Base-by-base conservation (phyloP, 30 jellyfish, hydroid and myxozoan genomes). In the Aurelia aurita region DNA sequence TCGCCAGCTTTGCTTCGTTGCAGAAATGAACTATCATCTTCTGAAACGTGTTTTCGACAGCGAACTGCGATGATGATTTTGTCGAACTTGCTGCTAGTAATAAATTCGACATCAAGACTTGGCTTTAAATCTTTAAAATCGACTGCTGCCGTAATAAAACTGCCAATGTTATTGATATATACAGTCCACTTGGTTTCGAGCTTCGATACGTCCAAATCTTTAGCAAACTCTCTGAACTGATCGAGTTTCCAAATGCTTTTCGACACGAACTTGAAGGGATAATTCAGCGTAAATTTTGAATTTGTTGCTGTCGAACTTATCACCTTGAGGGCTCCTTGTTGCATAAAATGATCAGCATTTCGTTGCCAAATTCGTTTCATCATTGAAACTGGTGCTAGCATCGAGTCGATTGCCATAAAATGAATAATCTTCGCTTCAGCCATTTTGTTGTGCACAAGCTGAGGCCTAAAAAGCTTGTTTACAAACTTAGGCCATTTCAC, bases 1-100 rank as follows among this genome's bases (percentile, higher is more conserved):
- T 63, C 80, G 39, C 80, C 89, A 13, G 75, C 71, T 10, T 45
- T 49, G 80, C 66, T 32, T 61, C 72, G 20, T 35, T 70, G 23
- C 0, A n/a, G 72, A 28, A 29, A 58, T 25, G 53, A 34, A 31
- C 74, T 19, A 3, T 35, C 89, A 21, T 49, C 89, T 16, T 49
- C 35, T 18, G 66, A 8, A 70, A 21, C 57, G 25, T 46, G 20
- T 6, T 20, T 27, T 29, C 31, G 23, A 18, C 66, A 79, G 59
- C 89, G 89, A 35, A 64, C 80, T 16, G 80, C 89, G 46, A 79
- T 45, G 23, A 79, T 43, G 22, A 31, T 18, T 53, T 79, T 79
- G 25, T 61, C 80, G 21, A 46, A 31, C 51, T 39, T 39, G 21
- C 72, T 7, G 53, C 88, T 79, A 28, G 89, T 79, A 23, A 79